Percentiles rank a stretch among this genome's conserved stretches.
These are phyloP conservation scores for Clepsis dumicolana DNA, from an alignment of 2,888 invertebrate species.

Conservation along the genomic window DNA sequence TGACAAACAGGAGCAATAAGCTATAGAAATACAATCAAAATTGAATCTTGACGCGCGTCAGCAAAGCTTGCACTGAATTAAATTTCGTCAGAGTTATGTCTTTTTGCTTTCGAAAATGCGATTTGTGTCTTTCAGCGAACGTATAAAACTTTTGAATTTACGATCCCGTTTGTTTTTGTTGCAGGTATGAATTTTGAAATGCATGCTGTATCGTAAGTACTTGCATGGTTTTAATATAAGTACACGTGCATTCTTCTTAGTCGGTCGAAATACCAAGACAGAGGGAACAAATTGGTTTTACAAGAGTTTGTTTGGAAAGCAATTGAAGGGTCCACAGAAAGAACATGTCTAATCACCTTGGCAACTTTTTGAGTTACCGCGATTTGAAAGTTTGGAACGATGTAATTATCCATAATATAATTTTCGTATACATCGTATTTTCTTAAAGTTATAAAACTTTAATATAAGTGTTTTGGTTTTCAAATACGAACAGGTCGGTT, in stretches of 20 bases:
- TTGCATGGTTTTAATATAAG: neutral
- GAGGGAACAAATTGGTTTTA: no score
- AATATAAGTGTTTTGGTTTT: no score
- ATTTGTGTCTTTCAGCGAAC: conserved; percentile 32
- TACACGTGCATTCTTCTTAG: neutral
- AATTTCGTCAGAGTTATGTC: neutral
- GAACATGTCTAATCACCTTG: no score
- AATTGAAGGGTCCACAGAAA: no score
- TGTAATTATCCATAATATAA: no score
- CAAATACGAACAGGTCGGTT: no score
- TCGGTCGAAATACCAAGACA: no score
- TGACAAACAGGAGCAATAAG: neutral
- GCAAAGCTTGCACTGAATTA: neutral
- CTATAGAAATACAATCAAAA: neutral
- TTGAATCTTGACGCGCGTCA: neutral
- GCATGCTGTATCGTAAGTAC: conserved; percentile 15
- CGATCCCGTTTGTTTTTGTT: conserved; percentile 37
- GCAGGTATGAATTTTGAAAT: conserved; percentile 37
- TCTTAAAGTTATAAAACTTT: no score
- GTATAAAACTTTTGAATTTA: conserved; percentile 29
- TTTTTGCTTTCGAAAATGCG: neutral
- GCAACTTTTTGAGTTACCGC: no score
- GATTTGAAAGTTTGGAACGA: no score
- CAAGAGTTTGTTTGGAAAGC: no score
- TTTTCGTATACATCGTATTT: no score